phyloP scores from a whole-genome alignment of 2,888 invertebrate species.

The Augiades crinisus region DNA sequence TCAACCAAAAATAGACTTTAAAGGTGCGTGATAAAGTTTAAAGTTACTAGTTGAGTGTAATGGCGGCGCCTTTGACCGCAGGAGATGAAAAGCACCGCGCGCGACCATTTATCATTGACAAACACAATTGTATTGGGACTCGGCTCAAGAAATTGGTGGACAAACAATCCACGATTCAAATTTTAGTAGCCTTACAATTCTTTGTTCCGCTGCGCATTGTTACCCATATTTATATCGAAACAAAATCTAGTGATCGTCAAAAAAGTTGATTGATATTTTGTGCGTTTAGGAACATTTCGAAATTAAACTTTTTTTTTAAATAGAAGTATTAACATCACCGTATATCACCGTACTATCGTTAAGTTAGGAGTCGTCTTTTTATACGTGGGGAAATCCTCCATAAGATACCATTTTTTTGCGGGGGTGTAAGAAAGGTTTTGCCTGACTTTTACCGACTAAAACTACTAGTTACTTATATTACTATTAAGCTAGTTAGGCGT shows the following conservation, averaged over 20 bases:
- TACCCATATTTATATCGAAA: conserved; percentile 23
- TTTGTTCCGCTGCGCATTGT: conserved; percentile 31
- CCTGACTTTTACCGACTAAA: too few relatives aligned
- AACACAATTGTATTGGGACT: conserved; percentile 79
- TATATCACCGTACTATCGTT: too few relatives aligned
- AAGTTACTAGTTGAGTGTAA: conserved; percentile 36
- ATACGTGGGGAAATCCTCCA: too few relatives aligned
- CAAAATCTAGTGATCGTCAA: conserved; percentile 4
- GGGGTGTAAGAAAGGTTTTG: too few relatives aligned
- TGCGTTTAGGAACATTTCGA: too few relatives aligned
- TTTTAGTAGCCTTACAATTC: conserved; percentile 49
- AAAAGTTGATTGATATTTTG: conserved; percentile 21
- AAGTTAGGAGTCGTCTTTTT: too few relatives aligned
- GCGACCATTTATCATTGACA: conserved; percentile 80
- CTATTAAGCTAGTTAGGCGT: too few relatives aligned
- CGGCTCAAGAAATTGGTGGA: conserved; percentile 72
- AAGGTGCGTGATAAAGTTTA: conserved; percentile 37
- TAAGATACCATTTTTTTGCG: too few relatives aligned
- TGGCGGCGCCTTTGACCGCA: conserved; percentile 71
- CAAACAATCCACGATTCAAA: conserved; percentile 69
- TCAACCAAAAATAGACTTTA: conserved; percentile 42
- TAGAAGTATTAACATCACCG: too few relatives aligned
- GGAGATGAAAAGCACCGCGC: conserved; percentile 77
- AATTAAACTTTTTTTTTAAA: too few relatives aligned
- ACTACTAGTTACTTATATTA: too few relatives aligned